Conservation (phyloP, 2,113 vertebrate genomes). For the Dromiciops gliroides region DNA sequence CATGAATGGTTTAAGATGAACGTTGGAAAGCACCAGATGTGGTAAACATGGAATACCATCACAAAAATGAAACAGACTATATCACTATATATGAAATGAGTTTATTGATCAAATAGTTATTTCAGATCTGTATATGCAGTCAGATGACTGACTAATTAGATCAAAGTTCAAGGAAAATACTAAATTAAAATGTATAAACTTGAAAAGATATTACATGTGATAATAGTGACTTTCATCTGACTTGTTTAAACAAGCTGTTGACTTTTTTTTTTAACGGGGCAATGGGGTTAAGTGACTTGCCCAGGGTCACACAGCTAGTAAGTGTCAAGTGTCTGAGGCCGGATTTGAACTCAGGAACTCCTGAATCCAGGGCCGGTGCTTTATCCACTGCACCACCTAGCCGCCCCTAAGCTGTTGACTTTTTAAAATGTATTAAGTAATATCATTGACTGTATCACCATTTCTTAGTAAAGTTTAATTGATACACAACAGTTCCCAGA, state of each 20-base stretch:
- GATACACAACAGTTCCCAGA: neutral
- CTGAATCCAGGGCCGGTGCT: no score
- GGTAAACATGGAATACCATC: neutral
- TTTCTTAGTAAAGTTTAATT: neutral
- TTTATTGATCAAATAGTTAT: neutral
- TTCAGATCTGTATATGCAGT: neutral
- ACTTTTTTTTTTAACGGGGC: no score
- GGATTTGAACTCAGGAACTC: no score
- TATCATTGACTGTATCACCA: neutral
- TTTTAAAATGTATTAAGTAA: neutral
- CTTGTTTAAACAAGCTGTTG: neutral
- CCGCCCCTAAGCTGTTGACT: no score
- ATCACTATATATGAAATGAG: neutral
- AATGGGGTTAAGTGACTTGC: no score
- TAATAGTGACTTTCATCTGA: neutral
- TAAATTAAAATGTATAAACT: neutral
- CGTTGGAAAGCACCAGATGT: neutral
- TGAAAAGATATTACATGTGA: neutral
- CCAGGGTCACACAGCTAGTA: no score
- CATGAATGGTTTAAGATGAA: neutral
- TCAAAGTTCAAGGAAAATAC: neutral
- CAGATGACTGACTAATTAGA: neutral
- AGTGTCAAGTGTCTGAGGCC: no score
- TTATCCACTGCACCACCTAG: no score
- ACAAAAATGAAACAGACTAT: neutral